Percentiles rank a stretch among this genome's conserved stretches.
Conservation (phyloP, 1,140 invertebrate species). For the Trigoniulus corallinus region DNA sequence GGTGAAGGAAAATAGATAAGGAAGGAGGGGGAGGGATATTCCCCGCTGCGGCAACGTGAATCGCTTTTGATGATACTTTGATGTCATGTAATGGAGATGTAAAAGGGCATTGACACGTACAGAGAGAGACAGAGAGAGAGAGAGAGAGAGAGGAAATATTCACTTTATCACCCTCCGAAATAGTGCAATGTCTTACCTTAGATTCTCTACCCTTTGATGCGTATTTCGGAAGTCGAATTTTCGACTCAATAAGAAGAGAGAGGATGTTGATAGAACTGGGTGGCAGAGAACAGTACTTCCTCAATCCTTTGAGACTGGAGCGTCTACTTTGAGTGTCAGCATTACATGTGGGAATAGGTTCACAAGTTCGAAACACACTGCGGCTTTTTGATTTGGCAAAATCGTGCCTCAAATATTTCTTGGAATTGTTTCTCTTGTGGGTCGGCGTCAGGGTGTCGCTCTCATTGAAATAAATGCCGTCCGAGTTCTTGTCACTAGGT, state of each 20-base stretch:
- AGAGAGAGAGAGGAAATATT: no score
- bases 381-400: slow-evolving; percentile 32
- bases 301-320: slow-evolving; percentile 26
- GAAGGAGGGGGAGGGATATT: no score
- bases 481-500: slow-evolving; percentile 9
- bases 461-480: not conserved
- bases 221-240: slow-evolving; percentile 27
- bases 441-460: slow-evolving; percentile 2
- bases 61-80: no score
- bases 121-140: no score
- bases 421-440: slow-evolving; percentile 28
- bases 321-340: slow-evolving; percentile 19
- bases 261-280: slow-evolving; percentile 31
- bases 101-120: no score
- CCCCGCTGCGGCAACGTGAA: no score
- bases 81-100: no score
- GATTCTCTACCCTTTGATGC: slow-evolving; percentile 23
- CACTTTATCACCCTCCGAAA: no score
- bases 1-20: no score
- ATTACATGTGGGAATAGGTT: slow-evolving; percentile 13
- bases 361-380: slow-evolving; percentile 30
- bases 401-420: slow-evolving; percentile 32
- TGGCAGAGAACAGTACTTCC: slow-evolving; percentile 30
- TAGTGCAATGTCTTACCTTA: no score
- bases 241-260: slow-evolving; percentile 32